Evolutionary conservation across 2,888 invertebrate genomes (phyloP), one percentile per base, ranked within the genome.

Genomic region (Argyresthia albistria): DNA sequence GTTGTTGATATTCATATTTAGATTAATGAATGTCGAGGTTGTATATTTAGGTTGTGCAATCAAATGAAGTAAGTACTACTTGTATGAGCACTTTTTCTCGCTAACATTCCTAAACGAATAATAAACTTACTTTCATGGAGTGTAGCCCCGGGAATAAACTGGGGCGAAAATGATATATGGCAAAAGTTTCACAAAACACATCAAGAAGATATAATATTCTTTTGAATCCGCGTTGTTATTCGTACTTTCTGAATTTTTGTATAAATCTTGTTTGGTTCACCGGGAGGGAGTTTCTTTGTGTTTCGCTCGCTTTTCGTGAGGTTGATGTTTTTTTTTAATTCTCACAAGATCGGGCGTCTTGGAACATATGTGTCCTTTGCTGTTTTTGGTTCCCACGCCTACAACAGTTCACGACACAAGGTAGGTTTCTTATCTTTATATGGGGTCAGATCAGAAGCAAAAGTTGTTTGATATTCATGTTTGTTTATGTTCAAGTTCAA

Each of bases 161-260:
- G 25, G 11, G 11, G 35, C 42, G 50, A 43, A 43, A 62, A 65
- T 68, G 70, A 70, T 69, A 66, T 70, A 70, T 69, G 66, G 61
- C 57, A 57, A 65, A 73, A 73, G 63, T 70, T 74, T 64, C 56
- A 57, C 60, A 62, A 66, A 67, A 69, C 65, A 67, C 66, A 72
- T 67, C 67, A 66, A 58, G 55, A 55, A 57, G 55, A 58, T 63
- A 66, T 66, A 58, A 61, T 63, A 60, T 56, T 50, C 50, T 43
- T 50, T 50, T 50, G 50, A 50, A 50, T 43, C 43, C 50, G 16
- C 16, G 43, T 50, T 43, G 25, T 42, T 50, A 16, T 43, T 50
- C 12, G 25, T 43, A 43, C 43, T 43, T 43, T 50, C n/a, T 25
- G 42, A 43, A 50, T 35, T 50, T 50, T 43, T 50, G 12, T 50